Conservation (phyloP, 2,888 invertebrate genomes). For the Tribolium freemani region DNA sequence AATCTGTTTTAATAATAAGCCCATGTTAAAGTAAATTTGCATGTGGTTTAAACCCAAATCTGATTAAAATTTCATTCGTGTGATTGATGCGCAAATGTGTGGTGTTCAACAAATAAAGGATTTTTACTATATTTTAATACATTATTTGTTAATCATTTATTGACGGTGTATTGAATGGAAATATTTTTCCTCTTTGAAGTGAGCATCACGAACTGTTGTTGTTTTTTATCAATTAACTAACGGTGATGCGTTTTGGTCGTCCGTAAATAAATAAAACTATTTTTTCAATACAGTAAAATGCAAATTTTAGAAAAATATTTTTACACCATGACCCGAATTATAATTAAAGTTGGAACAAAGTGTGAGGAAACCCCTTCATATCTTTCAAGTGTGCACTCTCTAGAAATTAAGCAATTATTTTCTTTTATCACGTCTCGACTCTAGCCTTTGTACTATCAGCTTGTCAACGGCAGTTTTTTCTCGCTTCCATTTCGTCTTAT, state of each 20-base stretch:
- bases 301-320: too few relatives aligned
- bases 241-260: too few relatives aligned
- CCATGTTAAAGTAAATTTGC: neutral
- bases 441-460: neutral
- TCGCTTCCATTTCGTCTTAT: conserved; percentile 3
- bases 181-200: too few relatives aligned
- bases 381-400: neutral
- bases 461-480: neutral
- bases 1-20: neutral
- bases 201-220: too few relatives aligned
- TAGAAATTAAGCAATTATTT: neutral
- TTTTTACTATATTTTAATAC: neutral
- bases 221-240: too few relatives aligned
- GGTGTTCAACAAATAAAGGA: neutral
- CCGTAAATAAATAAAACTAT: too few relatives aligned
- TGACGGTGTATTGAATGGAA: neutral
- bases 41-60: neutral
- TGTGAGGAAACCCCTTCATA: neutral
- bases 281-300: too few relatives aligned
- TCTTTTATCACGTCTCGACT: neutral
- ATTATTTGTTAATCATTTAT: neutral
- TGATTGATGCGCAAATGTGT: neutral
- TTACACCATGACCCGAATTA: neutral
- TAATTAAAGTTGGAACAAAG: neutral
- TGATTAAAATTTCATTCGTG: neutral